Conservation (phyloP, 2,797 vertebrate species). For the Pseudomugil gertrudae region DNA sequence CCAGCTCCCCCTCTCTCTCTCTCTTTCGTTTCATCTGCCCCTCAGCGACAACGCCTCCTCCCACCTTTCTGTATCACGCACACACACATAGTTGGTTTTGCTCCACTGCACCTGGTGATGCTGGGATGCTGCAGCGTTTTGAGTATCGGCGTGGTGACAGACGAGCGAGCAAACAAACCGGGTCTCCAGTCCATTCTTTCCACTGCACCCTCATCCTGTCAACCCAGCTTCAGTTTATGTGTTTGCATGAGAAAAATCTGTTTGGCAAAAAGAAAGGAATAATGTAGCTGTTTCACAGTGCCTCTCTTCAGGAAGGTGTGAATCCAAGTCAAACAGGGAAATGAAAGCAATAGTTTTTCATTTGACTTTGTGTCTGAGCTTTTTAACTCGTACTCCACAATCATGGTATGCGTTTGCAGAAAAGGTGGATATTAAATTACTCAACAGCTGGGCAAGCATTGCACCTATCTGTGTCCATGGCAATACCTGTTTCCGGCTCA, state of each 20-base stretch:
- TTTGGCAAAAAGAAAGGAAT: not conserved
- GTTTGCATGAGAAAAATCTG: slow-evolving; percentile 1
- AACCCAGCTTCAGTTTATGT: slow-evolving; percentile 12
- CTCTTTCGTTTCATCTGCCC: slow-evolving; percentile 37
- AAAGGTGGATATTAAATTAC: slow-evolving; percentile 15
- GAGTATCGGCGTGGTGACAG: slow-evolving; percentile 40
- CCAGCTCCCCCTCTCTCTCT: slow-evolving; percentile 14
- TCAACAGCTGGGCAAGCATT: slow-evolving; percentile 31
- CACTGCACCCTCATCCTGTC: slow-evolving; percentile 17
- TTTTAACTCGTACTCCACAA: too few relatives aligned
- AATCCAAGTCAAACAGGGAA: not conserved
- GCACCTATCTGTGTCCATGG: slow-evolving; percentile 45
- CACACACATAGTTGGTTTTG: slow-evolving; percentile 56
- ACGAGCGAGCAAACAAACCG: slow-evolving; percentile 28
- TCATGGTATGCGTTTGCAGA: not conserved
- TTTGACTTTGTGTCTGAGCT: not conserved
- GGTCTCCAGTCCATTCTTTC: slow-evolving; percentile 24
- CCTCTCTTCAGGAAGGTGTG: not conserved
- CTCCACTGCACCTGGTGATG: slow-evolving; percentile 78
- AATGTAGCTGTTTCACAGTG: not conserved
- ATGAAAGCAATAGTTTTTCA: not conserved
- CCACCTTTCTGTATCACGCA: slow-evolving; percentile 38
- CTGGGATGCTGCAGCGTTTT: slow-evolving; percentile 57
- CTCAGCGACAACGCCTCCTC: slow-evolving; percentile 51
- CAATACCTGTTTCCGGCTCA: slow-evolving; percentile 25